Percentiles rank a stretch among this genome's conserved stretches.
phyloP scores from a whole-genome alignment of 2,113 vertebrate genomes.

The Sphyrna mokarran region DNA sequence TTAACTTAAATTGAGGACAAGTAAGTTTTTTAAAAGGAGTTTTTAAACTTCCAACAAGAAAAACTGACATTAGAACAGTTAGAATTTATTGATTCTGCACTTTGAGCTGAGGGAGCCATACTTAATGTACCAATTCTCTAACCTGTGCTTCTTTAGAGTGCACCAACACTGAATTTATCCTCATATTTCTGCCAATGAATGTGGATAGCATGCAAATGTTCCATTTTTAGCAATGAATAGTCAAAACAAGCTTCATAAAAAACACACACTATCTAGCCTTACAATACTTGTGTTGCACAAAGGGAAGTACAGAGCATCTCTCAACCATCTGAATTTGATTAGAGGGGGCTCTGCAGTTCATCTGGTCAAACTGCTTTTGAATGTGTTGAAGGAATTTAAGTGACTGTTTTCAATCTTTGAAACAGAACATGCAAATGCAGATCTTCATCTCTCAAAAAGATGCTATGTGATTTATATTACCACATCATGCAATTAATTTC shows the following conservation, averaged over 20 bases:
- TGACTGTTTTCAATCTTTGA: background rate
- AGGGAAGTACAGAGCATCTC: background rate
- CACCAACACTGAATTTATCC: background rate
- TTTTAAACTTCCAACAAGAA: background rate
- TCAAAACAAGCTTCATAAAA: background rate
- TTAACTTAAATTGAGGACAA: background rate
- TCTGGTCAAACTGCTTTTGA: background rate
- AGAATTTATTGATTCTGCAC: constrained; percentile 12
- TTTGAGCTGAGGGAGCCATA: background rate
- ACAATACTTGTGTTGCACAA: background rate
- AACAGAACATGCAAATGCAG: background rate
- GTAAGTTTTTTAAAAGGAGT: background rate
- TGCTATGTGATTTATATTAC: background rate
- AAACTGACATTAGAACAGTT: background rate
- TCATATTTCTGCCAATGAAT: background rate
- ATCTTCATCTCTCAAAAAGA: background rate
- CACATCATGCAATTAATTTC: background rate
- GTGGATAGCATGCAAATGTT: background rate
- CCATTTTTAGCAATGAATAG: background rate
- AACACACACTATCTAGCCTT: background rate
- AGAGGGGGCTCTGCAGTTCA: background rate
- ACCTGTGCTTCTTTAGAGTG: background rate
- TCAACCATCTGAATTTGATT: background rate
- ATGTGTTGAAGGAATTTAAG: background rate
- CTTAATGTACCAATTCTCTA: background rate